Evolutionary conservation across 2,113 vertebrate genomes (phyloP), one percentile per base, ranked within the genome.

Genomic region (Pangasianodon hypophthalmus): DNA sequence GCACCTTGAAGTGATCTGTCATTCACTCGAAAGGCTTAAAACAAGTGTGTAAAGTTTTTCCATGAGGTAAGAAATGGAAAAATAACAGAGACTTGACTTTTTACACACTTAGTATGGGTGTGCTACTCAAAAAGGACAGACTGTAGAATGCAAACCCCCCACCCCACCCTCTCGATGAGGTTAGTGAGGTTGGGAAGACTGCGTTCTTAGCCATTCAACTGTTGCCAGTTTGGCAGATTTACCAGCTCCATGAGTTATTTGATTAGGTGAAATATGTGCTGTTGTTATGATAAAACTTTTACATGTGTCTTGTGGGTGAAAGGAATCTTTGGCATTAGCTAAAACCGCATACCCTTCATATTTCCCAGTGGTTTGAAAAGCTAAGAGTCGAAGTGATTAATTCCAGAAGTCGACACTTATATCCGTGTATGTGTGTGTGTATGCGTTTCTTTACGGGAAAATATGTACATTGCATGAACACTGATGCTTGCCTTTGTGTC

Each of bases 71-170:
- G 69, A 75, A 18, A 56, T 52, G 6, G 52, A 46, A 64, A 46
- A 80, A 73, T 54, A 82, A 82, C 58, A 21, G 54, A 48, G 73
- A 88, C 58, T 89, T 67, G 71, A 88, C n/a, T 84, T 88, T 83
- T 84, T 86, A 58, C n/a, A 5, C n/a, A n/a, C 21, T 46, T 50
- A 44, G 19, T 21, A 60, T 21, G 32, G 32, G 56, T 62, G 52
- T 41, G 54, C 64, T 88, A 13, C 73, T 81, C 48, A 41, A 64
- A 84, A 50, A 56, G 77, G 18, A 11, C n/a, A 29, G 75, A 41
- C 75, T 86, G n/a, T 67, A 81, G 62, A 87, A 73, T 81, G 56
- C 18, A 41, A 18, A 54, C 26, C 77, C 77, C 13, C 41, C 0
- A 13, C 21, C 21, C 75, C 9, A 26, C 77, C 11, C 50, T 54